Percentiles rank a stretch among this genome's conserved stretches.
Evolutionary conservation across 2,888 invertebrate species (phyloP).

Genomic region (Drosophila lutescens): DNA sequence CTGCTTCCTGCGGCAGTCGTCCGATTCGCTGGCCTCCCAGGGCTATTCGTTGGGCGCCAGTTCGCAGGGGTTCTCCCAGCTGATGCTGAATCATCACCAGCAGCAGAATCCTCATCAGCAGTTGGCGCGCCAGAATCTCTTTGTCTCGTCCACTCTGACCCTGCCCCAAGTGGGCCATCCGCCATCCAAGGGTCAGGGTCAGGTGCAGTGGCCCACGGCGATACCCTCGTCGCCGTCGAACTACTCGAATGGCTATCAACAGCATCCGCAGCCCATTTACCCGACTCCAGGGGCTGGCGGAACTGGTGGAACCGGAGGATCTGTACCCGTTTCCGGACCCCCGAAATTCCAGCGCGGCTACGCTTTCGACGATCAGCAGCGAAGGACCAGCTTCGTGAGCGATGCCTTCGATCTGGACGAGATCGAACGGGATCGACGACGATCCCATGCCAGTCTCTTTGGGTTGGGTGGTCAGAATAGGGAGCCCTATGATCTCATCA

Average conservation of each 20-base stretch:
- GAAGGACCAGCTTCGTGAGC: slow-evolving; percentile 64
- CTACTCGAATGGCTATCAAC: slow-evolving; percentile 71
- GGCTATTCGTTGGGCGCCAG: slow-evolving; percentile 48
- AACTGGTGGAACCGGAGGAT: not conserved
- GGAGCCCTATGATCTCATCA: slow-evolving; percentile 81
- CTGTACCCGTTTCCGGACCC: slow-evolving; percentile 12
- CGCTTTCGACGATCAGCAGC: slow-evolving; percentile 80
- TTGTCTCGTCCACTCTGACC: slow-evolving; percentile 72
- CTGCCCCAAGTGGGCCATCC: slow-evolving; percentile 47
- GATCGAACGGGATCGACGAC: slow-evolving; percentile 83
- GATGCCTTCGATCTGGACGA: slow-evolving; percentile 83
- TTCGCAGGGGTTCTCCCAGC: slow-evolving; percentile 62
- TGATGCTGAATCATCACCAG: slow-evolving; percentile 42
- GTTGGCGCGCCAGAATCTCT: slow-evolving; percentile 53
- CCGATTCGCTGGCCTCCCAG: slow-evolving; percentile 54
- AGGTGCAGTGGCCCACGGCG: slow-evolving; percentile 83
- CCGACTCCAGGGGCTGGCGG: slow-evolving; percentile 37
- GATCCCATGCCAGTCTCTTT: slow-evolving; percentile 84
- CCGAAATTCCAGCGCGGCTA: slow-evolving; percentile 80
- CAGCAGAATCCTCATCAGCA: slow-evolving; percentile 37
- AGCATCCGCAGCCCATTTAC: slow-evolving; percentile 60
- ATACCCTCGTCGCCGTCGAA: slow-evolving; percentile 83
- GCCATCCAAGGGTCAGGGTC: slow-evolving; percentile 23
- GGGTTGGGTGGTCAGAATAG: slow-evolving; percentile 40
- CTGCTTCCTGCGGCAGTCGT: slow-evolving; percentile 79